phyloP scores from a whole-genome alignment of 2,113 vertebrate species.

The Sapajus apella region DNA sequence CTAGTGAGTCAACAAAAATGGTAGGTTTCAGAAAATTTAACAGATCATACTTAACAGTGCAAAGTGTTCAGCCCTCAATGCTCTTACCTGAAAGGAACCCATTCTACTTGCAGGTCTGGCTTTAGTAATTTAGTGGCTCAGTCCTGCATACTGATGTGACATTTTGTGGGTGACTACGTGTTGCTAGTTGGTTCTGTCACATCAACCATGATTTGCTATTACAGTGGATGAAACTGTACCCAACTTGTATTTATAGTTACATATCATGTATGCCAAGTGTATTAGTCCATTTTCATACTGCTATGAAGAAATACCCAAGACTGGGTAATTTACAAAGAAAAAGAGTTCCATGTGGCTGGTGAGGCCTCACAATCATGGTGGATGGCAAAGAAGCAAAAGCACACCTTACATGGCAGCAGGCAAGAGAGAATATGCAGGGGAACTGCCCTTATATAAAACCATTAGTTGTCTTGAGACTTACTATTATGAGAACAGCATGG shows the following conservation, averaged over 20 bases:
- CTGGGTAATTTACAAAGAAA: too few species aligned
- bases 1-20: neutral
- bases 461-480: too few species aligned
- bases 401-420: too few species aligned
- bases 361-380: too few species aligned
- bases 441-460: too few species aligned
- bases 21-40: neutral
- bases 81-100: neutral
- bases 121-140: neutral
- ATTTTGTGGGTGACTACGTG: neutral
- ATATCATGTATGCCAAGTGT: too few species aligned
- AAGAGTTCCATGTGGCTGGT: too few species aligned
- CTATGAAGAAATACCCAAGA: too few species aligned
- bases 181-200: neutral
- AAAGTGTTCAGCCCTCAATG: neutral
- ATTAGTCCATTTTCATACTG: too few species aligned
- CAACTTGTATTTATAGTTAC: neutral
- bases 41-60: neutral
- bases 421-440: too few species aligned
- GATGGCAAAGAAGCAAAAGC: too few species aligned
- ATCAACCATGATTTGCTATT: neutral
- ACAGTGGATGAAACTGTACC: neutral
- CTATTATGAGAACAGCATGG: too few species aligned
- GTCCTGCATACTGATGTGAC: neutral
- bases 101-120: neutral